A percentile compares a stretch with the other conserved stretches of the same genome.
These are phyloP conservation scores for Boleophthalmus pectinirostris DNA, from an alignment of 2,113 vertebrate species.

Conservation along the genomic window DNA sequence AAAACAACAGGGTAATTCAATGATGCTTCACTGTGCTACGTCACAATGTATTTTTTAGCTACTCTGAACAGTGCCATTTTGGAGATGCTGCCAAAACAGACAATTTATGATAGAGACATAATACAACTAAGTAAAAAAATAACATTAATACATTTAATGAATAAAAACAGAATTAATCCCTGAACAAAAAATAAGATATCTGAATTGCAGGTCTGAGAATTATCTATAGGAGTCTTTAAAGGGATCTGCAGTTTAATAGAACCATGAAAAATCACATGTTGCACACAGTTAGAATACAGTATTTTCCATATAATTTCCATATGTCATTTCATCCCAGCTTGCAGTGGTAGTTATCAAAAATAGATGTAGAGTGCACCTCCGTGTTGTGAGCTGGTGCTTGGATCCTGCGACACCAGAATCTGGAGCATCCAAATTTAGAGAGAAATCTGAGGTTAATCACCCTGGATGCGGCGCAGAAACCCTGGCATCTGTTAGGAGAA, in stretches of 20 bases:
- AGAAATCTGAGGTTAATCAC: slow-evolving; percentile 71
- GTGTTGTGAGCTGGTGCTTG: slow-evolving; percentile 23
- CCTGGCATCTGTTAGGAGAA: slow-evolving; percentile 57
- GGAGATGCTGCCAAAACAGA: no score
- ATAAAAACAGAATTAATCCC: no score
- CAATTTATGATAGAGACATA: no score
- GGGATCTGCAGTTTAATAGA: not conserved
- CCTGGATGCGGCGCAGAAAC: slow-evolving; percentile 52
- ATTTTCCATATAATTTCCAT: slow-evolving; percentile 17
- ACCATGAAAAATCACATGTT: not conserved
- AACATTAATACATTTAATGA: no score
- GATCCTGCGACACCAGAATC: slow-evolving; percentile 55
- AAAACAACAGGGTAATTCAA: no score
- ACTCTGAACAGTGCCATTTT: no score
- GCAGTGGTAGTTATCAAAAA: slow-evolving; percentile 42
- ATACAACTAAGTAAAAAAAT: no score
- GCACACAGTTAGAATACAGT: not conserved
- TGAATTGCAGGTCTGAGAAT: not conserved
- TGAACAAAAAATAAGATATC: no score
- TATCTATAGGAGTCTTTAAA: not conserved
- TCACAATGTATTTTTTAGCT: no score
- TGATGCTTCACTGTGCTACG: no score
- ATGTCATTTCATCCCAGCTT: slow-evolving; percentile 19
- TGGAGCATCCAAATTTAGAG: slow-evolving; percentile 74
- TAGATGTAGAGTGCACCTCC: slow-evolving; percentile 48